Conservation (phyloP, 2,888 invertebrate genomes). For the Macaria liturata region DNA sequence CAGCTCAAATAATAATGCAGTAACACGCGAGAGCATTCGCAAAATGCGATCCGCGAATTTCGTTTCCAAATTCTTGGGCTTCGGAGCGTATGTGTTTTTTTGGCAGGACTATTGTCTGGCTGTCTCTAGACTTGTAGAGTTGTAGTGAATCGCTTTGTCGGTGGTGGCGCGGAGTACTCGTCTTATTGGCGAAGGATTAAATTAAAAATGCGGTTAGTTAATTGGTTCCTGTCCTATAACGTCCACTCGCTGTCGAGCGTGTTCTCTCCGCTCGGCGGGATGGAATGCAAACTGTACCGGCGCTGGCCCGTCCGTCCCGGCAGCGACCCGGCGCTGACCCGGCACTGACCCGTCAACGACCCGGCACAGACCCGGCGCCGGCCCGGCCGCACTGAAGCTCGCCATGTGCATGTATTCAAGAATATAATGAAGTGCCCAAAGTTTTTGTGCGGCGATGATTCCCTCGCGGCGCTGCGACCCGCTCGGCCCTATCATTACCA, state of each 20-base stretch:
- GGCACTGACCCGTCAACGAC: not conserved
- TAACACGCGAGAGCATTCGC: conserved; percentile 82
- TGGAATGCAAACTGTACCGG: conserved; percentile 37
- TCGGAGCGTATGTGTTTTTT: conserved; percentile 63
- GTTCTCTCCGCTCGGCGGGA: conserved; percentile 17
- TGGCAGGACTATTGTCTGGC: conserved; percentile 73
- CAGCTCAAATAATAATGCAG: conserved; percentile 81
- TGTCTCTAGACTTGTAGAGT: conserved; percentile 57
- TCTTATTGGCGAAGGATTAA: conserved; percentile 40
- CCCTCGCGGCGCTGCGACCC: conserved; percentile 68
- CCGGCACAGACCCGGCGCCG: conserved; percentile 2
- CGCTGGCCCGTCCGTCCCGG: too few species aligned
- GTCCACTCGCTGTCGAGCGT: conserved; percentile 32
- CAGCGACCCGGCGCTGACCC: not conserved
- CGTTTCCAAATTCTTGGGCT: conserved; percentile 74
- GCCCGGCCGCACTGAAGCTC: conserved; percentile 1
- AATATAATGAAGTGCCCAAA: conserved; percentile 73
- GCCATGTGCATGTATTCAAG: conserved; percentile 42
- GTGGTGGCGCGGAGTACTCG: conserved; percentile 27
- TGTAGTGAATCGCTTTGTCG: conserved; percentile 48
- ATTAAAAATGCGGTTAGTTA: conserved; percentile 54
- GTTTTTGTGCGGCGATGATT: conserved; percentile 72
- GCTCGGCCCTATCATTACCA: conserved; percentile 76
- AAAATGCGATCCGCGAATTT: conserved; percentile 81
- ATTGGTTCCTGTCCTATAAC: conserved; percentile 54